Evolutionary conservation across 2,797 vertebrate species (phyloP), one percentile per base, ranked within the genome.

Genomic region (Periparus ater): DNA sequence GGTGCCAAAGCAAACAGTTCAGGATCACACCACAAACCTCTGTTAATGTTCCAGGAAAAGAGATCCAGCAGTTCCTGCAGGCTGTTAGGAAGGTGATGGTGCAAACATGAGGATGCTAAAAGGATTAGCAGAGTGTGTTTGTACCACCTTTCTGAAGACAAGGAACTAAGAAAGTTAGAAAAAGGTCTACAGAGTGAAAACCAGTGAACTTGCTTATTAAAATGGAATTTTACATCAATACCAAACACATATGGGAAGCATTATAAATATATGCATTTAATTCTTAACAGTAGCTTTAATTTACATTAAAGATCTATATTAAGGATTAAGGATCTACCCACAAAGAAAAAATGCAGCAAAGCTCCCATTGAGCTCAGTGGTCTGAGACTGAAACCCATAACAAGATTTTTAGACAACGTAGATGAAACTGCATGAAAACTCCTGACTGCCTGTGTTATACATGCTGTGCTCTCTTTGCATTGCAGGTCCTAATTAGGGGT

Each of bases 101-200:
- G 80, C 91, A 96, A 97, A 95, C 88, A 92, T 3, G 54, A 96
- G 91, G 96, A 96, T 96, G 95, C 94, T 96, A 93, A 91, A 93
- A 95, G 91, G 89, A 95, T 94, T 91, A 94, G 91, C 80, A 72
- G 83, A 57, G 89, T 93, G 88, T 90, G 83, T 85, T 55, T 22
- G 63, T 57, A 67, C 54, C 94, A 85, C 79, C 88, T 96, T 95
- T 90, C 88, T 79, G 60, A 61, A 82, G 72, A 53, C 83, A 84
- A 84, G 88, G 77, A 55, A 48, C 92, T 94, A 79, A 76, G 22
- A 63, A 84, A 65, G 42, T 45, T 50, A 63, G 29, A 50, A 29
- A 96, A 88, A 81, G 50, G 38, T 17, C 48, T 82, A 73, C 45
- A 63, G 63, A 93, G 54, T 26, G 30, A 90, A 85, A 92, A 53